These are phyloP conservation scores for Capreolus pygargus DNA, from an alignment of 2,113 vertebrate species.

Conservation along the genomic window DNA sequence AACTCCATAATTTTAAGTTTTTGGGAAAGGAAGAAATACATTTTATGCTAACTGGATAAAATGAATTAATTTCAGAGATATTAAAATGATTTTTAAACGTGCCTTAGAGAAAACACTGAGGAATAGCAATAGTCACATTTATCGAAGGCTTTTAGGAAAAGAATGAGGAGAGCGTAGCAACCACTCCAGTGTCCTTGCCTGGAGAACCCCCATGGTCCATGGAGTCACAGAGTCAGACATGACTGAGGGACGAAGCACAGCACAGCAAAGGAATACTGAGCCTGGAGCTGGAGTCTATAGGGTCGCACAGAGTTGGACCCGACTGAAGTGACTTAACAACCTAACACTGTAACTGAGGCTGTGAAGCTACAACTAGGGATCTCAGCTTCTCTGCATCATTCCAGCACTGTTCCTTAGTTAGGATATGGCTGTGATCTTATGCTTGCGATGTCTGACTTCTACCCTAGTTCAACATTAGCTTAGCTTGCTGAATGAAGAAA, in stretches of 20 bases:
- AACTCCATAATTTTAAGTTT: neutral
- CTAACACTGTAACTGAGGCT: neutral
- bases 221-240: neutral
- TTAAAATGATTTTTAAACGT: neutral
- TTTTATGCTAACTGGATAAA: neutral
- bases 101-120: neutral
- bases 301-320: neutral
- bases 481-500: neutral
- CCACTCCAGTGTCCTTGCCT: neutral
- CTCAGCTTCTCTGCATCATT: neutral
- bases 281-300: neutral
- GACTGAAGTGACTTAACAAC: neutral
- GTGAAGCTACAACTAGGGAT: neutral
- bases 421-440: neutral
- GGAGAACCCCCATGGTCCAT: neutral
- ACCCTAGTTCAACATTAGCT: neutral
- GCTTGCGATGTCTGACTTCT: neutral
- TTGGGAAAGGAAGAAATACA: neutral
- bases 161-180: neutral
- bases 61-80: conserved; percentile 4
- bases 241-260: neutral
- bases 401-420: neutral
- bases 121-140: neutral
- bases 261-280: neutral
- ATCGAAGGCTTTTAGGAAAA: neutral